Conservation (phyloP, 2,888 invertebrate species). For the Pollenia angustigena region DNA sequence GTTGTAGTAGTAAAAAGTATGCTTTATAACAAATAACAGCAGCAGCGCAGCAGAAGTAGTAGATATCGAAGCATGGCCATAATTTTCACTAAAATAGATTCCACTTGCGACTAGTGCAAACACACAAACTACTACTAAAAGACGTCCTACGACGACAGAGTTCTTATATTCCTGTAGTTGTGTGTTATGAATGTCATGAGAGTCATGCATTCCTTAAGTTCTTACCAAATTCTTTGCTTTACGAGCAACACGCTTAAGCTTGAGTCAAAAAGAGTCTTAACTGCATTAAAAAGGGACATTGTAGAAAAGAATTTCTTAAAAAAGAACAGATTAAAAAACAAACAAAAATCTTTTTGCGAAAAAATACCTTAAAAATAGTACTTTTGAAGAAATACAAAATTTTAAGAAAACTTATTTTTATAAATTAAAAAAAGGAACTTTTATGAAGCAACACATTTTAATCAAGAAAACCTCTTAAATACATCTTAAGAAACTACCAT, state of each 20-base stretch:
- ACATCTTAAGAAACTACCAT: no score
- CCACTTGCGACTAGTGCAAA: not conserved
- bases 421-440: not conserved
- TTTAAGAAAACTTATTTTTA: not conserved
- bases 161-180: not conserved
- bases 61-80: constrained; percentile 54
- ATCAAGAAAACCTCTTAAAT: no score
- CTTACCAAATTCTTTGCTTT: constrained; percentile 42
- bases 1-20: constrained; percentile 49
- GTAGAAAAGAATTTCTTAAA: not conserved
- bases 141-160: not conserved
- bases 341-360: not conserved
- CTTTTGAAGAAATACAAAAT: not conserved
- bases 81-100: constrained; percentile 62
- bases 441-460: not conserved
- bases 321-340: not conserved
- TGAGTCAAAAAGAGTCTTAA: constrained; percentile 8
- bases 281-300: constrained; percentile 26
- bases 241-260: constrained; percentile 26
- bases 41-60: not conserved
- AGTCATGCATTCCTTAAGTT: constrained; percentile 43
- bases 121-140: not conserved
- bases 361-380: not conserved
- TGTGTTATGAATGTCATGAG: constrained; percentile 15
- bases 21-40: not conserved